Evolutionary conservation across 1,140 invertebrate genomes (phyloP).

Genomic region (Listronotus bonariensis): DNA sequence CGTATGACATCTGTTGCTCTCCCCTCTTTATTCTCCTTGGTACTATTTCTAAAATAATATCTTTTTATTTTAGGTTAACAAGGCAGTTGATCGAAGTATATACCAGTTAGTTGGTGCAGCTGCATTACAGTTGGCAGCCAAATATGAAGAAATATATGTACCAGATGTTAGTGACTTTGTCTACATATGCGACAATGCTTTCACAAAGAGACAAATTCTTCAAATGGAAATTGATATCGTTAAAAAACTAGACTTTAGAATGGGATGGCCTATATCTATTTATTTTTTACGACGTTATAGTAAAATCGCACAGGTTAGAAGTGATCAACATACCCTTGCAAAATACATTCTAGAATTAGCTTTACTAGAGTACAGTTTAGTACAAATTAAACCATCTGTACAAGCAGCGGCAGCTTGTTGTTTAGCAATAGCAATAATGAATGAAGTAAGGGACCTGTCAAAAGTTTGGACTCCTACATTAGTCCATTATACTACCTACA

Average conservation of each 20-base stretch:
- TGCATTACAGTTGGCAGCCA: conserved; percentile 89
- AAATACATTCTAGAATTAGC: conserved; percentile 90
- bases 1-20: too few species aligned
- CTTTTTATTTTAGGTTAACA: conserved; percentile 76
- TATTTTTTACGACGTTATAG: conserved; percentile 82
- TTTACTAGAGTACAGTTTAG: conserved; percentile 81
- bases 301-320: conserved; percentile 67
- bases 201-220: conserved; percentile 41
- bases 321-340: conserved; percentile 80
- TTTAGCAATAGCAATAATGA: conserved; percentile 61
- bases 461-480: conserved; percentile 59
- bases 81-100: conserved; percentile 62
- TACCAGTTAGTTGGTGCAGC: conserved; percentile 92
- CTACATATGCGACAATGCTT: conserved; percentile 86
- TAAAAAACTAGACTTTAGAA: conserved; percentile 74
- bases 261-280: conserved; percentile 83
- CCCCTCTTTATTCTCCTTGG: too few species aligned
- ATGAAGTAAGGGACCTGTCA: conserved; percentile 48
- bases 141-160: conserved; percentile 94
- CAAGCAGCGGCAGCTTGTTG: conserved; percentile 76
- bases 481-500: conserved; percentile 57
- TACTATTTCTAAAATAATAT: too few species aligned
- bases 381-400: conserved; percentile 80
- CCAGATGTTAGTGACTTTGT: conserved; percentile 90
- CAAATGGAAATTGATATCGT: conserved; percentile 84